Evolutionary conservation across 2,888 invertebrate genomes (phyloP), one percentile per base, ranked within the genome.

Genomic region (Andrena minutula): DNA sequence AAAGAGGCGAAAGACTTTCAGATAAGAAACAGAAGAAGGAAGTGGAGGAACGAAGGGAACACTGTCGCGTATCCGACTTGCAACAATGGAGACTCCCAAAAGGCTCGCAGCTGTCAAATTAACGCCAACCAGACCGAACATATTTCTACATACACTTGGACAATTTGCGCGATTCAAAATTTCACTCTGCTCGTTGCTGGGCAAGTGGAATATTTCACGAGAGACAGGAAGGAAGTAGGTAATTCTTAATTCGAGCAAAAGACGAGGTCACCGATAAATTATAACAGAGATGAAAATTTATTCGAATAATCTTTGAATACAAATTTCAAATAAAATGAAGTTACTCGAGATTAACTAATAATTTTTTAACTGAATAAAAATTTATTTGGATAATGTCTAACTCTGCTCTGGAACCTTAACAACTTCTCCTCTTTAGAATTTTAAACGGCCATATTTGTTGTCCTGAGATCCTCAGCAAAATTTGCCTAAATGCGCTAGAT

Each of bases 11-110:
- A 58, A 41, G n/a, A 28, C 41, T 69, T 69, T 41, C 32, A 16
- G 28, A n/a, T 35, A 58, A 35, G 32, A 23, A 58, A 58, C 68
- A 68, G 32, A 7, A n/a, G 56, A 53, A 35, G 56, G 16, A 35
- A 32, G n/a, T n/a, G n/a, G 23, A 16, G 23, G 56, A 26, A 53
- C 26, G 3, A 47, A 41, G 41, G 41, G 41, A n/a, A n/a, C 47
- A 41, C 41, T 16, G 68, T 53, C 53, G 68, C 51, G 32, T 32
- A 30, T 35, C 12, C 32, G 23, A 58, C 28, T 58, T 58, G 41
- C 58, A 69, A 69, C 69, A 56, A 69, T 69, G 41, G 58, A 10
- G 26, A 58, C n/a, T n/a, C 58, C 69, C 58, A 69, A 58, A 47
- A 56, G 56, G 56, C 58, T 58, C 53, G 58, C 58, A 41, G 20